Evolutionary conservation across 2,797 vertebrate species (phyloP).

Genomic region (Myripristis jacobus): DNA sequence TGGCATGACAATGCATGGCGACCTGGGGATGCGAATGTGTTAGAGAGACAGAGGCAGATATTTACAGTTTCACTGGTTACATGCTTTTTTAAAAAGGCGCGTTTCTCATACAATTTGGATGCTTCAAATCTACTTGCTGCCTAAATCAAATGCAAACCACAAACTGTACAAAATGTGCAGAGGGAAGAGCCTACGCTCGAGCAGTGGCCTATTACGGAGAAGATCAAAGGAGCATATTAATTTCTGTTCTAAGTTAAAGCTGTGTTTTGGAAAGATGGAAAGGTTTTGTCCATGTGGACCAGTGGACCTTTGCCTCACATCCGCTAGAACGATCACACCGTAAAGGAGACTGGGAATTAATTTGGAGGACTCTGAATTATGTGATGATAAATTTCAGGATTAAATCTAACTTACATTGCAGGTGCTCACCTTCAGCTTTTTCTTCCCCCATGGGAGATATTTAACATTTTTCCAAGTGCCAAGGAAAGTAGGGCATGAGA

Average conservation of each 20-base stretch:
- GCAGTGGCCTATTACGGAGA: background rate
- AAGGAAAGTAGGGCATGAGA: slow-evolving; percentile 42
- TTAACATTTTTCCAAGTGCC: slow-evolving; percentile 43
- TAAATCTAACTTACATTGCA: slow-evolving; percentile 43
- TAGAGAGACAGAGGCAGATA: background rate
- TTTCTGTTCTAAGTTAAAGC: background rate
- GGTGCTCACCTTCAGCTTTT: slow-evolving; percentile 49
- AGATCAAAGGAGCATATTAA: slow-evolving; percentile 1
- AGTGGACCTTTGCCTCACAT: no score
- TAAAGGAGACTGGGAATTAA: slow-evolving; percentile 37
- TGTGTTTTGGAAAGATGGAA: background rate
- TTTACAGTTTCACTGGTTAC: background rate
- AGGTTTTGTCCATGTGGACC: background rate
- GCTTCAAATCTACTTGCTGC: background rate
- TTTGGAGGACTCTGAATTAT: slow-evolving; percentile 11
- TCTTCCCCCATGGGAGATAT: slow-evolving; percentile 37
- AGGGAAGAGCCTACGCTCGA: background rate
- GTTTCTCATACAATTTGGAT: background rate
- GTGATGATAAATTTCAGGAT: slow-evolving; percentile 38
- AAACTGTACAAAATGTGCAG: no score
- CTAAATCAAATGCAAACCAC: background rate
- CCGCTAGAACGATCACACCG: slow-evolving; percentile 31
- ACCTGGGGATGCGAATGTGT: no score
- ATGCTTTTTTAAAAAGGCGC: background rate
- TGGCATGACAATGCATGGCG: background rate